These are phyloP conservation scores for Mugil cephalus DNA, from an alignment of 2,113 vertebrate genomes.

Conservation along the genomic window DNA sequence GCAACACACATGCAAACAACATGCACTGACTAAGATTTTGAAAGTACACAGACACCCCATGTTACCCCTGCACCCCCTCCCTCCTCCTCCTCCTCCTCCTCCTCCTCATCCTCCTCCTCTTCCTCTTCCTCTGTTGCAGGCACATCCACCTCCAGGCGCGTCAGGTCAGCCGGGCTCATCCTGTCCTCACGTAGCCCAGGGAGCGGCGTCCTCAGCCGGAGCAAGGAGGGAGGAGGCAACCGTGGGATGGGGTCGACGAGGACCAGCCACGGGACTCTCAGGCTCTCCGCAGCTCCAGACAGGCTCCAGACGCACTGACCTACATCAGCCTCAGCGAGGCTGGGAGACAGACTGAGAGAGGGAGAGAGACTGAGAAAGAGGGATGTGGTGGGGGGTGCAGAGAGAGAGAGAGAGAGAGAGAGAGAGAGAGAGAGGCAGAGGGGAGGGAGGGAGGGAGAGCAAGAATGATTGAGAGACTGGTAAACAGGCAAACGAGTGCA, in stretches of 20 bases:
- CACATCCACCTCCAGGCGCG: slow-evolving; percentile 58
- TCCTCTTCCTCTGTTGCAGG: slow-evolving; percentile 34
- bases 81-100: neutral
- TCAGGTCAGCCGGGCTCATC: slow-evolving; percentile 63
- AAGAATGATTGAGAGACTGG: slow-evolving; percentile 32
- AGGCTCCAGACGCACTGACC: slow-evolving; percentile 80
- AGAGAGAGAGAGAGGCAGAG: slow-evolving; percentile 16
- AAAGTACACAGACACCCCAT: slow-evolving; percentile 30
- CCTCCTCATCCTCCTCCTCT: neutral
- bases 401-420: slow-evolving; percentile 13
- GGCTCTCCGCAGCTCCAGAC: slow-evolving; percentile 75
- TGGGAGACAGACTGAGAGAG: slow-evolving; percentile 50
- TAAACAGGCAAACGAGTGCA: slow-evolving; percentile 3
- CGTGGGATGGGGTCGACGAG: slow-evolving; percentile 56
- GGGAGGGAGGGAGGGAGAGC: slow-evolving; percentile 12
- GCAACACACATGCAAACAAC: slow-evolving; percentile 40
- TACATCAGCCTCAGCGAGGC: slow-evolving; percentile 79
- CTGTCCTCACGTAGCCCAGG: slow-evolving; percentile 72
- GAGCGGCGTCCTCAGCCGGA: slow-evolving; percentile 60
- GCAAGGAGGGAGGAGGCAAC: slow-evolving; percentile 33
- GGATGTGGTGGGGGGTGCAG: slow-evolving; percentile 6
- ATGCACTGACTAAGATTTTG: slow-evolving; percentile 44
- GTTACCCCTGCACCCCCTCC: slow-evolving; percentile 19
- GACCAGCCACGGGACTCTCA: slow-evolving; percentile 66
- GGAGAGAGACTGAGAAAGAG: slow-evolving; percentile 16